Evolutionary conservation across 2,797 vertebrate genomes (phyloP).

Genomic region (Cynodonichthys magdalenae): DNA sequence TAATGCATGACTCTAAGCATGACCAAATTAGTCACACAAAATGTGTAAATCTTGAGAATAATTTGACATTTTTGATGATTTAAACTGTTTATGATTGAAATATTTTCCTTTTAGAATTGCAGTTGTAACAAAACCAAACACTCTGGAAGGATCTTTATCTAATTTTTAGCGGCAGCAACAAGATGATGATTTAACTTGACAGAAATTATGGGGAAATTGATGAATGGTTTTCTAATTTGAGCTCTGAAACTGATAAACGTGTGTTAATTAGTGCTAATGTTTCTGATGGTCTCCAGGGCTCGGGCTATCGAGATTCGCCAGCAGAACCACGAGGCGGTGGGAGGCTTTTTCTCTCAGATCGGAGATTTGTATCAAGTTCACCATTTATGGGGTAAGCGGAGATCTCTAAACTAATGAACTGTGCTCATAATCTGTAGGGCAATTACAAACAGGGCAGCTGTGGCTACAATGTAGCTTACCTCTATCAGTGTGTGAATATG

Average conservation of each 20-base stretch:
- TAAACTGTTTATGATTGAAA: constrained; percentile 2
- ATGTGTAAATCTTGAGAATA: constrained; percentile 20
- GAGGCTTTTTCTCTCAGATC: constrained; percentile 96
- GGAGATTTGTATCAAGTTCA: constrained; percentile 94
- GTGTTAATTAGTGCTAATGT: not conserved
- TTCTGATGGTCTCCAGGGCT: constrained; percentile 81
- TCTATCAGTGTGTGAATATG: no score
- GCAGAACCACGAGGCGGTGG: constrained; percentile 89
- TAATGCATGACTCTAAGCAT: constrained; percentile 24
- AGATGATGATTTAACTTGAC: constrained; percentile 13
- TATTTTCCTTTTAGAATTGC: constrained; percentile 22
- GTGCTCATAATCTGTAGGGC: not conserved
- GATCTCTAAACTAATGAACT: not conserved
- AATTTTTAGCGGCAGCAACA: constrained; percentile 5
- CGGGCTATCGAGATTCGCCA: constrained; percentile 93
- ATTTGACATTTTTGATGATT: constrained; percentile 11
- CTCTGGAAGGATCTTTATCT: not conserved
- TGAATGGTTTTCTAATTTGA: not conserved
- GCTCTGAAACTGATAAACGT: constrained; percentile 1
- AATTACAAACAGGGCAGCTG: no score
- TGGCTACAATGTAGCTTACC: no score
- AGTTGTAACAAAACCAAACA: constrained; percentile 16
- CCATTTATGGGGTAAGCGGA: constrained; percentile 93
- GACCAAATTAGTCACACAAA: constrained; percentile 10
- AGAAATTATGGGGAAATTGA: constrained; percentile 18